Percentiles rank a stretch among this genome's conserved stretches.
Evolutionary conservation across 2,113 vertebrate genomes (phyloP).

Genomic region (Crotalus horridus): DNA sequence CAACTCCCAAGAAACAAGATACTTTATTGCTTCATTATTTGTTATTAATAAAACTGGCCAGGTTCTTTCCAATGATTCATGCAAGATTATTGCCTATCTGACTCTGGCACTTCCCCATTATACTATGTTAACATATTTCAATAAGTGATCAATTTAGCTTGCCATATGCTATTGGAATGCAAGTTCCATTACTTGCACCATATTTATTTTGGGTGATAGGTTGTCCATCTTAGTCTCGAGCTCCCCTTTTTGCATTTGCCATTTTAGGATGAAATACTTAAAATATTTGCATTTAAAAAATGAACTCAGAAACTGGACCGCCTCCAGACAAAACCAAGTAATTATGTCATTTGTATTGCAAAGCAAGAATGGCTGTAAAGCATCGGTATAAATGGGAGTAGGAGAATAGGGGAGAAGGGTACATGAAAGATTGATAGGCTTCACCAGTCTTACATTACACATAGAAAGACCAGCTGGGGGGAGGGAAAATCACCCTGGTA

Average conservation of each 20-base stretch:
- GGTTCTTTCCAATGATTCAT: slow-evolving; percentile 67
- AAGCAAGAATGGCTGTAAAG: slow-evolving; percentile 70
- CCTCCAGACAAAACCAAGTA: slow-evolving; percentile 76
- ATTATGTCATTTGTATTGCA: slow-evolving; percentile 82
- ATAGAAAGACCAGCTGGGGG: slow-evolving; percentile 53
- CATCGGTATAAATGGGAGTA: slow-evolving; percentile 56
- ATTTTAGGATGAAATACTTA: slow-evolving; percentile 79
- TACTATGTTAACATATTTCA: slow-evolving; percentile 74
- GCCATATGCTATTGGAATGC: slow-evolving; percentile 67
- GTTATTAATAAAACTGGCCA: slow-evolving; percentile 40
- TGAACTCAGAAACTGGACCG: slow-evolving; percentile 69
- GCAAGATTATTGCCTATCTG: slow-evolving; percentile 67
- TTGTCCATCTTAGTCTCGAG: slow-evolving; percentile 70
- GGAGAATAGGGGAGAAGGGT: neutral
- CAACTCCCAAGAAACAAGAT: slow-evolving; percentile 37
- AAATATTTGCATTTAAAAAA: slow-evolving; percentile 83
- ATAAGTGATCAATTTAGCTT: slow-evolving; percentile 73
- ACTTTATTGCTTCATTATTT: slow-evolving; percentile 59
- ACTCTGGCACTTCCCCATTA: slow-evolving; percentile 67
- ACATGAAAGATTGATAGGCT: slow-evolving; percentile 67
- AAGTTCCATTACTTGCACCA: slow-evolving; percentile 64
- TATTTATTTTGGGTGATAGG: slow-evolving; percentile 68
- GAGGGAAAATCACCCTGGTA: slow-evolving; percentile 52
- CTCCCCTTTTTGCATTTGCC: slow-evolving; percentile 70
- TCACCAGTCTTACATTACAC: slow-evolving; percentile 62